phyloP scores from a whole-genome alignment of 2,797 vertebrate species.

The Holocentrus rufus region DNA sequence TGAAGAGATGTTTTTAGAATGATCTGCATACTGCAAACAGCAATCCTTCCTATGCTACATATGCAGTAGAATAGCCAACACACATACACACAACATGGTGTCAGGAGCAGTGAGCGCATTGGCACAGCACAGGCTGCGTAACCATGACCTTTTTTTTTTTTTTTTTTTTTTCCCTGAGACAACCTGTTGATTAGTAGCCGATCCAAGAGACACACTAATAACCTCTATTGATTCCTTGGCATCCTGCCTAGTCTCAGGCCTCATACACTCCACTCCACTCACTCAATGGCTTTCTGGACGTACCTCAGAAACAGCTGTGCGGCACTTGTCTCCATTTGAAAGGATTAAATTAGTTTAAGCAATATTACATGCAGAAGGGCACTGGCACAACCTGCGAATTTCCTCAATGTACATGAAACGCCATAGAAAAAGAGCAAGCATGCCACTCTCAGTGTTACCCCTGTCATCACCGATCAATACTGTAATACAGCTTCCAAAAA shows the following conservation, averaged over 20 bases:
- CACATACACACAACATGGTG: neutral
- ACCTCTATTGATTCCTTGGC: constrained; percentile 23
- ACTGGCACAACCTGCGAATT: neutral
- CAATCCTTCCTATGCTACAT: neutral
- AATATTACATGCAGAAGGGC: neutral
- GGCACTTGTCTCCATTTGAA: neutral
- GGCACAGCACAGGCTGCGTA: neutral
- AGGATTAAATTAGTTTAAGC: constrained; percentile 17
- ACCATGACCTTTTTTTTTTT: neutral
- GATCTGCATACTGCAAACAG: neutral
- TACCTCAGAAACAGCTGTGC: neutral
- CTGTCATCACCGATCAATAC: neutral
- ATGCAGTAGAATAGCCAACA: neutral
- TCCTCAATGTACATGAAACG: neutral
- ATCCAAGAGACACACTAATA: constrained; percentile 12
- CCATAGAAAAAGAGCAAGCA: no score
- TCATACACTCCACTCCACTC: constrained; percentile 8
- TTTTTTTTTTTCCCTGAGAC: neutral
- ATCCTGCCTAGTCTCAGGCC: constrained; percentile 5
- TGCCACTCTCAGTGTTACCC: neutral
- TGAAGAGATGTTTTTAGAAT: neutral
- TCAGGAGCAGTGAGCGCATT: neutral
- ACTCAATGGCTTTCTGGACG: neutral
- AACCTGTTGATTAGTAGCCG: constrained; percentile 25
- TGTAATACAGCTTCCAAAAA: neutral